Evolutionary conservation across 2,113 vertebrate genomes (phyloP).

Genomic region (Nicator chloris): DNA sequence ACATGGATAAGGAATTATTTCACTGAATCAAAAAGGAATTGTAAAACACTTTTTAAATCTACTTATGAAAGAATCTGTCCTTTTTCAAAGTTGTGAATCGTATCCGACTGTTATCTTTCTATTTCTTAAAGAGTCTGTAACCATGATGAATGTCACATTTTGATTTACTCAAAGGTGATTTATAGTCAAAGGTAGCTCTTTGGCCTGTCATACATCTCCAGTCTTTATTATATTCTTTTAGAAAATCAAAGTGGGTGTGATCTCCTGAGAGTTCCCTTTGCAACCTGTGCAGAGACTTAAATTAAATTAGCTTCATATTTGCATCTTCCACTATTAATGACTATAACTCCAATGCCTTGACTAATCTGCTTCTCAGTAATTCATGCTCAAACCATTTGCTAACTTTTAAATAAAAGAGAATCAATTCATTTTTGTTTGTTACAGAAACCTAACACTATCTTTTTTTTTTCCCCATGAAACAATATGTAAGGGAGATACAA

Average conservation of each 20-base stretch:
- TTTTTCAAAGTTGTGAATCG: neutral
- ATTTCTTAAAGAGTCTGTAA: neutral
- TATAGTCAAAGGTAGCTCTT: neutral
- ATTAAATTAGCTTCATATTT: slow-evolving; percentile 34
- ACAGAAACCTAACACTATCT: neutral
- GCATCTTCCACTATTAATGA: neutral
- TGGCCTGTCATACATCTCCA: neutral
- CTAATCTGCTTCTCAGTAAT: neutral
- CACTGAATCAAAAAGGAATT: neutral
- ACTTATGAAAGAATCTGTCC: neutral
- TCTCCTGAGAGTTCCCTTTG: neutral
- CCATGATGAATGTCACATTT: neutral
- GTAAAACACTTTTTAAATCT: neutral
- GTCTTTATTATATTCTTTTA: neutral
- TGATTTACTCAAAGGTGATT: neutral
- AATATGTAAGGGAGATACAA: neutral
- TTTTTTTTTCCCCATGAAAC: neutral
- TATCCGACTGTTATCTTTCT: neutral
- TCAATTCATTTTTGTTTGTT: neutral
- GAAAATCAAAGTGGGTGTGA: neutral
- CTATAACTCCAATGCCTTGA: neutral
- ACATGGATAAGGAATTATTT: neutral
- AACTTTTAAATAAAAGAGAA: neutral
- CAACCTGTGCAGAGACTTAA: neutral
- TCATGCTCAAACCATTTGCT: neutral